Conservation (phyloP, 2,888 invertebrate species). For the Chrysina gloriosa region DNA sequence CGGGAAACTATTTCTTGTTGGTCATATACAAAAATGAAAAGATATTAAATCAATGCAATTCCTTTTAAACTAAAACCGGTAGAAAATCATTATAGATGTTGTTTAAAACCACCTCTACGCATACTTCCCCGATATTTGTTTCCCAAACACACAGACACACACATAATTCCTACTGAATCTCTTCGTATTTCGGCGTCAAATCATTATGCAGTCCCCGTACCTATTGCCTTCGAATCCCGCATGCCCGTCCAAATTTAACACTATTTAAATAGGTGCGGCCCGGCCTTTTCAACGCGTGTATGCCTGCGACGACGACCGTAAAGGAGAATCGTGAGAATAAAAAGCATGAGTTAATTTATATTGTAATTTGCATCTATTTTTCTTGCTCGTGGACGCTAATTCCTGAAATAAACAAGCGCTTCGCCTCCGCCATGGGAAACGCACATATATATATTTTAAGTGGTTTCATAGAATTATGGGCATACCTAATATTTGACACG, state of each 20-base stretch:
- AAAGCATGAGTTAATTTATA: conserved; percentile 34
- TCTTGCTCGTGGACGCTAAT: conserved; percentile 27
- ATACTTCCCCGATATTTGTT: no score
- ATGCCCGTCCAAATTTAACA: conserved; percentile 18
- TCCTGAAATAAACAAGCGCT: conserved; percentile 20
- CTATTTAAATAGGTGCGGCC: conserved; percentile 34
- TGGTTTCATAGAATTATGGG: conserved; percentile 30
- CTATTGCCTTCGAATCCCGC: background rate
- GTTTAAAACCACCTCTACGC: no score
- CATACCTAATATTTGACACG: conserved; percentile 36
- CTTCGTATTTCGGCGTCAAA: no score
- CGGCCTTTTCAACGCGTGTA: conserved; percentile 7
- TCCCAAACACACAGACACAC: no score
- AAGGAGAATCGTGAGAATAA: conserved; percentile 35
- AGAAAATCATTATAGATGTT: no score
- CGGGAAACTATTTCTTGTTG: no score
- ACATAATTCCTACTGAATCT: no score
- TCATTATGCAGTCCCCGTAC: background rate
- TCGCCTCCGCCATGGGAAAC: conserved; percentile 17
- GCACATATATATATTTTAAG: conserved; percentile 27
- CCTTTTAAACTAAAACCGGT: no score
- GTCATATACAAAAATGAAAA: no score
- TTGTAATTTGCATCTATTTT: conserved; percentile 36
- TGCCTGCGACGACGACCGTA: background rate
- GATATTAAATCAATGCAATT: no score